These are phyloP conservation scores for Dicyrtomina minuta DNA, from an alignment of 2,888 invertebrate genomes.

Conservation along the genomic window DNA sequence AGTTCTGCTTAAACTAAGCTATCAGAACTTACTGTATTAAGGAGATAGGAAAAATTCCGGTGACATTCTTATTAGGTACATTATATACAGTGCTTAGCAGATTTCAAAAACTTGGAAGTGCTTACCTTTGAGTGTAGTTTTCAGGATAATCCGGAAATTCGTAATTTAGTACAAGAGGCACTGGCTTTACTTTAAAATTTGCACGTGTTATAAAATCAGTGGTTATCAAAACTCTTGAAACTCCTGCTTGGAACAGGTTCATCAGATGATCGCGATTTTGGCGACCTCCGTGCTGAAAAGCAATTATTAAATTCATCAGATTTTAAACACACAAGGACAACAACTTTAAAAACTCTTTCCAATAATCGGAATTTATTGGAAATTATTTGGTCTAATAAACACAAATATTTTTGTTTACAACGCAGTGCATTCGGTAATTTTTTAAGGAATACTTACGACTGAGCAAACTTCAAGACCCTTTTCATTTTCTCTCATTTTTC, in stretches of 20 bases:
- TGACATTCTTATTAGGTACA: too few species aligned
- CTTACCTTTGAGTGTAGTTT: conserved; percentile 38
- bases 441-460: conserved; percentile 31
- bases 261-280: conserved; percentile 29
- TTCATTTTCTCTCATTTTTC: conserved; percentile 37
- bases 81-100: too few species aligned
- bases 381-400: too few species aligned
- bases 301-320: neutral
- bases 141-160: conserved; percentile 34
- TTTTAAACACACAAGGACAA: neutral
- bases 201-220: conserved; percentile 37
- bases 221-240: conserved; percentile 36
- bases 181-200: conserved; percentile 31
- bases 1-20: too few species aligned
- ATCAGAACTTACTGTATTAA: too few species aligned
- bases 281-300: conserved; percentile 38
- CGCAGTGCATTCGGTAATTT: too few species aligned
- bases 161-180: conserved; percentile 41
- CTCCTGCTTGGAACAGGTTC: conserved; percentile 30
- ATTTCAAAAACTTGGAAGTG: too few species aligned
- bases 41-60: too few species aligned
- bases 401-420: too few species aligned
- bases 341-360: neutral
- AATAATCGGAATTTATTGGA: neutral
- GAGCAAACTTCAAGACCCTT: conserved; percentile 39